Conservation (phyloP, 1,140 invertebrate species). For the Macrobrachium nipponense region DNA sequence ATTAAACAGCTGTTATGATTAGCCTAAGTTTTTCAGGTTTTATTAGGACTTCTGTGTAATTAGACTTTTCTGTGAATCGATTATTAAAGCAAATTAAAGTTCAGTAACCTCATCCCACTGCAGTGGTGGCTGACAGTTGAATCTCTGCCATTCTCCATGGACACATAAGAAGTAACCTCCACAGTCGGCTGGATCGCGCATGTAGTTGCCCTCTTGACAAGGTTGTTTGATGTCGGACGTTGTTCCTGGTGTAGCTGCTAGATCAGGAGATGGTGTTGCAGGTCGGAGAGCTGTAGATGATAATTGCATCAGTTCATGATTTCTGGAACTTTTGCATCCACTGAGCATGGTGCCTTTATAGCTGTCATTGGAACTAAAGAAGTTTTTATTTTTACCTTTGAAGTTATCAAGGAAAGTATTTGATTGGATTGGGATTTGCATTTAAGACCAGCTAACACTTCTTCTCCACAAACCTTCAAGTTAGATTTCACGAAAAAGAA, state of each 20-base stretch:
- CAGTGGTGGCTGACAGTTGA: slow-evolving; percentile 79
- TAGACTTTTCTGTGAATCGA: too few relatives aligned
- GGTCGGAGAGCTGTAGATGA: slow-evolving; percentile 34
- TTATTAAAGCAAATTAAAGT: too few relatives aligned
- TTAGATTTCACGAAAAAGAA: too few relatives aligned
- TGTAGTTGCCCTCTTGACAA: slow-evolving; percentile 77
- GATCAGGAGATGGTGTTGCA: neutral
- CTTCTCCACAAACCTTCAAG: too few relatives aligned
- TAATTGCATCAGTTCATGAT: neutral
- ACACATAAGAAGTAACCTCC: slow-evolving; percentile 81
- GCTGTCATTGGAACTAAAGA: too few relatives aligned
- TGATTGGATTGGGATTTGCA: too few relatives aligned
- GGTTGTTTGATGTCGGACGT: slow-evolving; percentile 31
- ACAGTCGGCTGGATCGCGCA: slow-evolving; percentile 77
- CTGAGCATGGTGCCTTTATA: too few relatives aligned
- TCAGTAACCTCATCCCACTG: slow-evolving; percentile 77
- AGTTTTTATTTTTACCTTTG: too few relatives aligned
- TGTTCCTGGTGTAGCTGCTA: neutral
- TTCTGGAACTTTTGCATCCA: neutral
- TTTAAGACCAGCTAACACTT: too few relatives aligned
- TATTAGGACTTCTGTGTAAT: neutral
- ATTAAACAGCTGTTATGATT: too few relatives aligned
- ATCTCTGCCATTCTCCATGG: slow-evolving; percentile 80
- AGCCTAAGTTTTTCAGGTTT: neutral
- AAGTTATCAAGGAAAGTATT: too few relatives aligned